phyloP scores from a whole-genome alignment of 1,140 invertebrate genomes.

The Gryon sp. region DNA sequence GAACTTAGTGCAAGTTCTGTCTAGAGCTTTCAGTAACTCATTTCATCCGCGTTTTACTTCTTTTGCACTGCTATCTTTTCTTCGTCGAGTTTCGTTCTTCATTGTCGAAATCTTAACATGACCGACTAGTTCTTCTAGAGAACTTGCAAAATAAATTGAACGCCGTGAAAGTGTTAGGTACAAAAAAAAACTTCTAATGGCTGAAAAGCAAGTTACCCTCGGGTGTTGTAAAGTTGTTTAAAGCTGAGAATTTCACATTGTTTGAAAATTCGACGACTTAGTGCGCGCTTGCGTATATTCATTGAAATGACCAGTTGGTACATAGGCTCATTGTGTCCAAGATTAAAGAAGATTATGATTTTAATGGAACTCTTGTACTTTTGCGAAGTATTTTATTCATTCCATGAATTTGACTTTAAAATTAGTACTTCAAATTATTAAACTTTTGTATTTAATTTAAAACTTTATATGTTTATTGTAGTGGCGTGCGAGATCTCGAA shows the following conservation, averaged over 20 bases:
- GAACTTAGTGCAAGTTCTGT: constrained; percentile 46
- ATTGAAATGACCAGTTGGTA: constrained; percentile 34
- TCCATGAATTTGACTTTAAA: constrained; percentile 2
- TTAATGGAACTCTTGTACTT: constrained; percentile 22
- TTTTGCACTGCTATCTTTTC: constrained; percentile 20
- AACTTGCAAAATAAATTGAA: constrained; percentile 51
- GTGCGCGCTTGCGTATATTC: background rate
- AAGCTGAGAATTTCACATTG: constrained; percentile 44
- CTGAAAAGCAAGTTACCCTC: constrained; percentile 43
- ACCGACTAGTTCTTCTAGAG: constrained; percentile 43
- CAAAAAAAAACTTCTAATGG: constrained; percentile 60
- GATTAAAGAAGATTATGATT: constrained; percentile 36
- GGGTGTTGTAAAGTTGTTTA: constrained; percentile 58
- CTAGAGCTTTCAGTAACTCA: constrained; percentile 34
- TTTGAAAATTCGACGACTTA: constrained; percentile 24
- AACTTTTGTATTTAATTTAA: too few species aligned
- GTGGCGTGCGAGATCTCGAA: too few species aligned
- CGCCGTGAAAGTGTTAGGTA: constrained; percentile 43
- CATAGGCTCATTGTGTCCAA: constrained; percentile 20
- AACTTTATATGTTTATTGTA: too few species aligned
- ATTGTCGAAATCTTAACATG: constrained; percentile 52
- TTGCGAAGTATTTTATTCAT: background rate
- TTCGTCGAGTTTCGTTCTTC: constrained; percentile 45
- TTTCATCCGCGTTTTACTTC: constrained; percentile 14
- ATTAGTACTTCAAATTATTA: too few species aligned